phyloP scores from a whole-genome alignment of 2,113 vertebrate genomes.

The Galeopterus variegatus region DNA sequence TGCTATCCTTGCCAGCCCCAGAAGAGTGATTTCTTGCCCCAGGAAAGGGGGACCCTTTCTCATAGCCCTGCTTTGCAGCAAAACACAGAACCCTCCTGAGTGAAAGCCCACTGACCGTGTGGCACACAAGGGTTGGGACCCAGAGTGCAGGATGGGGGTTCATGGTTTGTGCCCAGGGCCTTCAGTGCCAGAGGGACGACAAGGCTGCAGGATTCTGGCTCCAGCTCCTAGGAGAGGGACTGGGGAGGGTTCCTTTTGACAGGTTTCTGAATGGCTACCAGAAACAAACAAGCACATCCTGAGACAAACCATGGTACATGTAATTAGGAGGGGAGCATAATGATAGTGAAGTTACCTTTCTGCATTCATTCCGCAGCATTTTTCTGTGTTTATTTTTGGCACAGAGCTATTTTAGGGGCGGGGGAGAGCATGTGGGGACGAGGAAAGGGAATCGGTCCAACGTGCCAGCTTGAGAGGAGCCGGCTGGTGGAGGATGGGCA shows the following conservation, averaged over 20 bases:
- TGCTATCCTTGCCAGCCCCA: not conserved
- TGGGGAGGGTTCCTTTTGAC: not conserved
- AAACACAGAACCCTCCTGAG: not conserved
- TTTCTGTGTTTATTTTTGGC: conserved; percentile 76
- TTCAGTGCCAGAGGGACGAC: not conserved
- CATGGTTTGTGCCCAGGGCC: not conserved
- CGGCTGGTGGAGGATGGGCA: conserved; percentile 60
- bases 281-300: conserved; percentile 68
- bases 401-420: conserved; percentile 68
- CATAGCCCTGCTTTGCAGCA: not conserved
- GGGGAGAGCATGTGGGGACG: conserved; percentile 61
- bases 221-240: not conserved
- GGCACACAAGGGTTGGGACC: not conserved
- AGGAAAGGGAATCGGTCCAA: conserved; percentile 68
- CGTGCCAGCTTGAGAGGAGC: conserved; percentile 68
- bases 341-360: conserved; percentile 74
- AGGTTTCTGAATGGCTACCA: conserved; percentile 52
- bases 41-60: not conserved
- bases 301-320: conserved; percentile 44
- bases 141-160: too few relatives aligned
- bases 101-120: not conserved
- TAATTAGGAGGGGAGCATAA: conserved; percentile 71
- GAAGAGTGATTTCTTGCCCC: not conserved
- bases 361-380: conserved; percentile 74
- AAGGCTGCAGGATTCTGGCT: not conserved